Evolutionary conservation across 2,113 vertebrate species (phyloP), one percentile per base, ranked within the genome.

Genomic region (Andinoacara biseriatus): DNA sequence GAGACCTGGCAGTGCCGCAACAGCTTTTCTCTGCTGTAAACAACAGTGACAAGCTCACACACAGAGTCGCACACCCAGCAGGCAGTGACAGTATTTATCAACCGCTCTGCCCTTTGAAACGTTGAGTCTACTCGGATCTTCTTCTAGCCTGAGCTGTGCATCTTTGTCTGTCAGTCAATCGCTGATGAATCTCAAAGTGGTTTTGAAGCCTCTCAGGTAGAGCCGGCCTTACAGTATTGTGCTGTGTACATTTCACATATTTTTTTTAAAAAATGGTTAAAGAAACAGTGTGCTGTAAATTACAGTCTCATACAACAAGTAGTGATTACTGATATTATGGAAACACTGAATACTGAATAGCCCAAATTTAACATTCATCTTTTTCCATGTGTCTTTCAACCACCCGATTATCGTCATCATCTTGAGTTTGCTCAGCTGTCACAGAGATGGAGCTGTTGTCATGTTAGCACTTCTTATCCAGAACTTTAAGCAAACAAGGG

Each of bases 21-120:
- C 86, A 90, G 82, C 90, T 89, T 74, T 58, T 59, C 72, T 80
- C 76, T 80, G 83, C 62, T 82, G 80, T 74, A 90, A 86, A 90
- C 89, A 90, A 85, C 76, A 69, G 65, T 20, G 24, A 52, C 65
- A 69, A 69, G 17, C 43, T 52, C 5, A 10, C 43, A 20, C 76
- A 72, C 80, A 43, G 58, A 80, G 61, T 78, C 58, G 43, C 40
- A 65, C 24, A 54, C 63, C 24, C 78, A 81, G 74, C 43, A 83
- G 74, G 58, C 67, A 76, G 29, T 24, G 67, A 40, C 11, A 85
- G 60, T 84, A 87, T 81, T 89, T 83, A 83, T 84, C 65, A 74
- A 60, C 57, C 9, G 40, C 38, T 76, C 76, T 79, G 63, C 60
- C 76, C 78, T 81, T 3, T 83, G 76, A 85, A 82, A 74, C 75